Percentiles rank a stretch among this genome's conserved stretches.
These are phyloP conservation scores for Ornithoptera alexandrae DNA, from an alignment of 2,888 invertebrate genomes.

Conservation along the genomic window DNA sequence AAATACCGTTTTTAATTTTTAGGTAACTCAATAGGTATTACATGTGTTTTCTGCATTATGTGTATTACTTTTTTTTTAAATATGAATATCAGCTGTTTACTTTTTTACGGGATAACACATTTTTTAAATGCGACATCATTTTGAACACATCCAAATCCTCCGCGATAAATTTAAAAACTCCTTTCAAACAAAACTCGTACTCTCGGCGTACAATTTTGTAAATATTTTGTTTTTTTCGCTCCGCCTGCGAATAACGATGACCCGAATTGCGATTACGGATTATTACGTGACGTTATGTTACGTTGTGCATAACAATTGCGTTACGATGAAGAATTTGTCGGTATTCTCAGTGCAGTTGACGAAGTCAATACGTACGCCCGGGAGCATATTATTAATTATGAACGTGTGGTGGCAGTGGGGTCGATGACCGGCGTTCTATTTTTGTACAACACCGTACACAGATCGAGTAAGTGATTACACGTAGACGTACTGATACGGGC, in stretches of 20 bases:
- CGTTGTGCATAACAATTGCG: constrained; percentile 9
- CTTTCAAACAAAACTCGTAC: constrained; percentile 7
- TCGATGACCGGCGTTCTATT: constrained; percentile 57
- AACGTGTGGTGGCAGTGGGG: constrained; percentile 46
- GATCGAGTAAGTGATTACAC: constrained; percentile 35
- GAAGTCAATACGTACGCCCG: constrained; percentile 26
- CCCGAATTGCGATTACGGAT: constrained; percentile 6
- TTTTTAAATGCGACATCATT: constrained; percentile 9
- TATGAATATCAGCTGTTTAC: neutral
- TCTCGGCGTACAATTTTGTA: constrained; percentile 21
- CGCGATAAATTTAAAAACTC: constrained; percentile 12
- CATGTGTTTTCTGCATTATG: neutral
- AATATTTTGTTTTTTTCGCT: constrained; percentile 16
- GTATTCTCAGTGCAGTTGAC: constrained; percentile 2
- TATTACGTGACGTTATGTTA: neutral
- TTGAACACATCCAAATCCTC: constrained; percentile 13
- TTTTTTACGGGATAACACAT: neutral
- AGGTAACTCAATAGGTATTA: neutral
- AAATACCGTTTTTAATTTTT: too few species aligned
- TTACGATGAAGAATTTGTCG: constrained; percentile 14
- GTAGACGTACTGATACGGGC: constrained; percentile 31
- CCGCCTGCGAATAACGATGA: constrained; percentile 16
- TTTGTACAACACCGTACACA: constrained; percentile 40
- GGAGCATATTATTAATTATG: constrained; percentile 52
- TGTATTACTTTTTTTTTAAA: neutral